Conservation (phyloP, 2,113 vertebrate genomes). For the Solea solea region DNA sequence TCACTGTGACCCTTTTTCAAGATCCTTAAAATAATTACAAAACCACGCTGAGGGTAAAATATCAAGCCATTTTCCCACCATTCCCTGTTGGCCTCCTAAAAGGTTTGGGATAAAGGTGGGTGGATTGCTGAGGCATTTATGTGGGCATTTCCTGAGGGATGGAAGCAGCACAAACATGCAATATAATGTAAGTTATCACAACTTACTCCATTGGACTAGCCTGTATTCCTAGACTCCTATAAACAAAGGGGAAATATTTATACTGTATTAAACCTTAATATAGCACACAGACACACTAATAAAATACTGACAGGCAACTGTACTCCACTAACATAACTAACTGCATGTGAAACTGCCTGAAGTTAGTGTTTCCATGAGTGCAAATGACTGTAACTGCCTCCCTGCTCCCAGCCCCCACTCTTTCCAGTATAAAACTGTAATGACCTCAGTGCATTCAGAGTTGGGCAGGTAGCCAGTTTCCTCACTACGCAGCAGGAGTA, state of each 20-base stretch:
- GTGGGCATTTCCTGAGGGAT: constrained; percentile 46
- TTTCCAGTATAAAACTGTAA: constrained; percentile 53
- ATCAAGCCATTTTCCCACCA: constrained; percentile 25
- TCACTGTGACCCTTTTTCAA: not conserved
- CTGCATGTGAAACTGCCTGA: constrained; percentile 28
- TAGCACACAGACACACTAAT: constrained; percentile 9
- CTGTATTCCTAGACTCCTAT: not conserved
- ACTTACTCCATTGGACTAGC: constrained; percentile 29
- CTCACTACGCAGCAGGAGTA: constrained; percentile 52
- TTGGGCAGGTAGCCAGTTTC: constrained; percentile 68
- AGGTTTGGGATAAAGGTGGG: constrained; percentile 37
- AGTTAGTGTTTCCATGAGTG: constrained; percentile 38
- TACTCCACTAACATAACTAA: constrained; percentile 3
- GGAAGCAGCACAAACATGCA: constrained; percentile 14
- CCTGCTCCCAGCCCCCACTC: constrained; percentile 21
- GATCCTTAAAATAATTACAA: not conserved
- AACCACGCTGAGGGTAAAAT: constrained; percentile 14
- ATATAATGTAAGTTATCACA: constrained; percentile 9
- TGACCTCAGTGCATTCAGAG: constrained; percentile 59
- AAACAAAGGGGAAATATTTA: constrained; percentile 10
- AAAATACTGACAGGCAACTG: constrained; percentile 15
- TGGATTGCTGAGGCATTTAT: constrained; percentile 40
- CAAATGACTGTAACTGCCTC: constrained; percentile 14
- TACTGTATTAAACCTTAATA: constrained; percentile 3
- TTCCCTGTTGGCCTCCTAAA: constrained; percentile 18